Base-by-base conservation (phyloP, 2,888 invertebrate species). In the Ditylenchus weischeri region DNA sequence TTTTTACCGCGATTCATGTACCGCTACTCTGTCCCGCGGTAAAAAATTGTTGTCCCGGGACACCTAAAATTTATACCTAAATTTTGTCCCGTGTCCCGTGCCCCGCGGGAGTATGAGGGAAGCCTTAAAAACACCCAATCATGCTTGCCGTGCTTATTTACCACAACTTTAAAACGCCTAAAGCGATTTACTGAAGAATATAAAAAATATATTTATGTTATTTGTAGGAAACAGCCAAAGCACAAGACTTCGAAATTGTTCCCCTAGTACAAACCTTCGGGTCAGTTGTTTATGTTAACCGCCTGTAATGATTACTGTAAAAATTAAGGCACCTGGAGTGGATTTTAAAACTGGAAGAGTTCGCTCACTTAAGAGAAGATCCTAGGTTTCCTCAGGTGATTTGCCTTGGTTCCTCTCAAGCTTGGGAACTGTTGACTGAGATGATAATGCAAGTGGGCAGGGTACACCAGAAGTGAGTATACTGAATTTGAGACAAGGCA, bases 241-340 rank as follows among this genome's bases (percentile, higher is more conserved):
- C 62, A 5, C 66, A 69, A n/a, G 62, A 64, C 3, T 85, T 92
- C 0, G 87, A 87, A 71, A 88, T 90, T 0, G 90, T 92, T 75
- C 91, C 91, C 0, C 84, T 92, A 57, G 85, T 92, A 18, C 91
- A 91, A 84, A 90, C 91, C 0, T 91, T 91, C 83, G 91, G 91
- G 43, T 43, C 43, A 43, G 15, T 43, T 8, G 3, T 43, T 43
- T 43, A 13, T 43, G 11, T 43, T 43, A 15, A 43, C 15, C 15
- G 11, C 8, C 8, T 43, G 43, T 43, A 15, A 8, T 43, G 11
- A 43, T 15, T 43, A 43, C 15, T 43, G 15, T 43, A 43, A 13
- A 13, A 43, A 43, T 43, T 8, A 13, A 43, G 43, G 0, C 91
- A 92, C 82, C 84, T 92, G 85, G 91, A 91, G 83, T 90, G 89